Evolutionary conservation across 23 tunicate species (phyloP).

Genomic region (Styela plicata): DNA sequence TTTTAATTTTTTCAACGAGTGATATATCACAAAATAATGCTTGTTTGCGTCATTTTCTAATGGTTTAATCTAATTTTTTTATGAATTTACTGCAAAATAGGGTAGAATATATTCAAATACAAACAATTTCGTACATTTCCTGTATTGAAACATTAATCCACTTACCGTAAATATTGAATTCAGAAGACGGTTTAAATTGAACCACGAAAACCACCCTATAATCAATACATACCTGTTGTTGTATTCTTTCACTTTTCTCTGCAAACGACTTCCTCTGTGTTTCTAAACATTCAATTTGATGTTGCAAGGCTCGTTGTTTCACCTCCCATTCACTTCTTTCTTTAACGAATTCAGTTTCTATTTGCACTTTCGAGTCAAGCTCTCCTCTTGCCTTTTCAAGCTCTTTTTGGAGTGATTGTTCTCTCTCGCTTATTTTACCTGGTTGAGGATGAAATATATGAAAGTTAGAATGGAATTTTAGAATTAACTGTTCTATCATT

Average conservation of each 20-base stretch:
- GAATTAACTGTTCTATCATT: no score
- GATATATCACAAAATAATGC: no score
- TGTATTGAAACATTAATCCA: no score
- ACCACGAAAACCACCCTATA: no score
- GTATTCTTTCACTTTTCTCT: constrained; percentile 58
- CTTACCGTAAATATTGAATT: no score
- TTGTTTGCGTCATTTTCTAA: no score
- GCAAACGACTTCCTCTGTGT: constrained; percentile 70
- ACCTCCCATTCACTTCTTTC: constrained; percentile 79
- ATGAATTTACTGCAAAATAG: no score
- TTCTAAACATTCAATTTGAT: constrained; percentile 82
- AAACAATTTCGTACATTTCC: no score
- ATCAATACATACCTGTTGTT: constrained; percentile 61
- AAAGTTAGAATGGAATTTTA: background rate
- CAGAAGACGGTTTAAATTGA: no score
- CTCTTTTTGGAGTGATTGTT: constrained; percentile 48
- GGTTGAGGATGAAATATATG: background rate
- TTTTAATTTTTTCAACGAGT: no score
- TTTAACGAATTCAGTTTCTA: constrained; percentile 47
- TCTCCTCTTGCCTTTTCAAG: constrained; percentile 41
- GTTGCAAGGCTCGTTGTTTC: constrained; percentile 67
- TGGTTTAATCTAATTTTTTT: no score
- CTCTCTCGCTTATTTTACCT: constrained; percentile 52
- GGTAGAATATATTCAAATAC: no score
- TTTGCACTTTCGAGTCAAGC: constrained; percentile 34